phyloP scores from a whole-genome alignment of 30 jellyfish, hydroid and myxozoan species.

The Aurelia coerulea region DNA sequence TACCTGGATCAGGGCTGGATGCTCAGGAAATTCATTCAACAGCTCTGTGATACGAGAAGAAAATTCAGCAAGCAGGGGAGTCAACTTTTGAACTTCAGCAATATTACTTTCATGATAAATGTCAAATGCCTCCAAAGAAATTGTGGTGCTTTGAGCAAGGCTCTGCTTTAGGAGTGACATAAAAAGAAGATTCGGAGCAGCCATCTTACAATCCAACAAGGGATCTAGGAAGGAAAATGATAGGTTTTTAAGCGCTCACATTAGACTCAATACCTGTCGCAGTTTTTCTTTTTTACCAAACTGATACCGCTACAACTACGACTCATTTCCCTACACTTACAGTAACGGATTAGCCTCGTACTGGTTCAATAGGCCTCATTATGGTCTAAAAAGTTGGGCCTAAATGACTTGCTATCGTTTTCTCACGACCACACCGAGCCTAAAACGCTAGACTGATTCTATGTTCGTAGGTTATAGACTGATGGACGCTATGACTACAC shows the following conservation, averaged over 20 bases:
- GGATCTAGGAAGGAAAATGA: constrained; percentile 37
- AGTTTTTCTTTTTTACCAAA: no score
- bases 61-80: constrained; percentile 60
- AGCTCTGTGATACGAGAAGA: constrained; percentile 44
- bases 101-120: constrained; percentile 73
- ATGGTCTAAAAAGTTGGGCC: no score
- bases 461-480: no score
- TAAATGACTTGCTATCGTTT: no score
- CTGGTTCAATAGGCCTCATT: no score
- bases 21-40: constrained; percentile 75
- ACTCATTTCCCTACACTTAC: no score
- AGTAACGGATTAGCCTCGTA: no score
- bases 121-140: constrained; percentile 45
- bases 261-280: no score
- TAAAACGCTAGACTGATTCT: no score
- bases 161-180: constrained; percentile 34
- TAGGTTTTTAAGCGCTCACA: not conserved
- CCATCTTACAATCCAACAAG: constrained; percentile 26
- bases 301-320: no score
- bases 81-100: constrained; percentile 59
- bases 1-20: constrained; percentile 93
- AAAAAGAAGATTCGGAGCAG: constrained; percentile 25
- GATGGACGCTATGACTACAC: no score
- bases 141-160: not conserved
- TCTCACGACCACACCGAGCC: no score